Base-by-base conservation (phyloP, 2,888 invertebrate species). In the Oasisia sp. region DNA sequence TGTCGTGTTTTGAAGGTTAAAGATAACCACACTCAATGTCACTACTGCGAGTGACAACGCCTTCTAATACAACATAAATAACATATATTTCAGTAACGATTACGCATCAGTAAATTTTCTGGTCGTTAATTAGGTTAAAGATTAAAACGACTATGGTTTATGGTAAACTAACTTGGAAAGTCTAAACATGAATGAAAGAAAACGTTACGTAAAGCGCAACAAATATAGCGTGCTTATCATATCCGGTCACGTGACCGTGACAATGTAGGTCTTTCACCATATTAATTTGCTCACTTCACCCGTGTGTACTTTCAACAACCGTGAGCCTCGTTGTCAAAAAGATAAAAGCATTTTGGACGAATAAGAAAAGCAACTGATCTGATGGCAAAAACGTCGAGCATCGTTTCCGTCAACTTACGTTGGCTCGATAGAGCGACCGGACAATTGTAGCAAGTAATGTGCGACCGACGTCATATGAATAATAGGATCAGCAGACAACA, bases 201-300 rank as follows among this genome's bases (percentile, higher is more conserved):
- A 74, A 27, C 27, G 27, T 74, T 27, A 74, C 74, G 74, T 74
- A 74, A 74, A 7, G 7, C 27, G 27, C 27, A 27, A 74, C 27
- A 50, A 74, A 27, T 14, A 0, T 19, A 58, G 27, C 74, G 3
- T 74, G 27, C 74, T 19, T 74, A 74, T 74, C n/a, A 74, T 74
- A 74, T 74, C 74, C 74, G 74, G 74, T 74, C 74, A 74, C 74
- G 27, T 74, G 74, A 74, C 74, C 74, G 74, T 74, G 74, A 74
- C 74, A 74, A 74, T 74, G 74, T 74, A 74, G 58, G 27, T 27
- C 74, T 74, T 27, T 27, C n/a, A n/a, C 74, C 74, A 74, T 74
- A 74, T 74, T 27, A 3, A 27, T 74, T 27, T 74, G 74, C 74
- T 27, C 74, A 1, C 74, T 74, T 19, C 27, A 19, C 14, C 74